Conservation (phyloP, 2,888 invertebrate species). For the Pollenia angustigena region DNA sequence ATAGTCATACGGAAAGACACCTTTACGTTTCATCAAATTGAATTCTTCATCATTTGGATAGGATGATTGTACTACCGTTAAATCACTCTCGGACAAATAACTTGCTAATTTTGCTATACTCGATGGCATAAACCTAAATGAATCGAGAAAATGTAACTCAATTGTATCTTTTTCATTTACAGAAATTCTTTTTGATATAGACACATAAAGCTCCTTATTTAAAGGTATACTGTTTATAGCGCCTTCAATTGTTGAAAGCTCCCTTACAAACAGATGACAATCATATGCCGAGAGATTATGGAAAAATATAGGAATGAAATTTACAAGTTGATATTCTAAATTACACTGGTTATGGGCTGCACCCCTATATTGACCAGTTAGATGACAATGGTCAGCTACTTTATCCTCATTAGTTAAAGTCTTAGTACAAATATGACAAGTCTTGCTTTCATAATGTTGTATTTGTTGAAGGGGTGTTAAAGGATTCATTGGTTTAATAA, state of each 20-base stretch:
- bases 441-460: constrained; percentile 12
- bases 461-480: constrained; percentile 12
- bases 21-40: constrained; percentile 8
- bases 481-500: background rate
- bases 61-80: background rate
- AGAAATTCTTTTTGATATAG: constrained; percentile 16
- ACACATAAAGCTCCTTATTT: no score
- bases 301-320: constrained; percentile 29
- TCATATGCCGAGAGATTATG: constrained; percentile 31
- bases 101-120: constrained; percentile 9
- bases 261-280: constrained; percentile 33
- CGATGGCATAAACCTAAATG: constrained; percentile 19
- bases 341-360: constrained; percentile 18
- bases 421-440: background rate
- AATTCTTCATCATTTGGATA: background rate
- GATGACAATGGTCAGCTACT: constrained; percentile 20
- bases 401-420: background rate
- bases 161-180: constrained; percentile 9
- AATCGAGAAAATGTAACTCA: constrained; percentile 46
- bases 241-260: constrained; percentile 13
- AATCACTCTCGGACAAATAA: background rate
- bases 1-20: constrained; percentile 11
- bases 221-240: constrained; percentile 6
- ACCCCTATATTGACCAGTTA: constrained; percentile 24
- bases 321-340: constrained; percentile 18